Conservation (phyloP, 2,113 vertebrate species). For the Charina bottae region DNA sequence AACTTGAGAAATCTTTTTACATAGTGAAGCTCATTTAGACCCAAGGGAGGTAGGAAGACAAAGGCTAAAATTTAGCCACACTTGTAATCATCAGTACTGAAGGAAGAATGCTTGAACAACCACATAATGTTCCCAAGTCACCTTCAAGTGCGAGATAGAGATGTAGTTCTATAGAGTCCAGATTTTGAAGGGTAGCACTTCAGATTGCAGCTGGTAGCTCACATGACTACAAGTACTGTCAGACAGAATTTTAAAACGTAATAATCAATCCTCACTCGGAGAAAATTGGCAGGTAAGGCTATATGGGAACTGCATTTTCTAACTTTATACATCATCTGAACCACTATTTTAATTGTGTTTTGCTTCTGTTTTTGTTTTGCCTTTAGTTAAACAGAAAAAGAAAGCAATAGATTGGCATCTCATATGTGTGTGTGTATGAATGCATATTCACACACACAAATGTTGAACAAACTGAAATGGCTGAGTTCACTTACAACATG, state of each 20-base stretch:
- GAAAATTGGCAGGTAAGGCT: neutral
- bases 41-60: neutral
- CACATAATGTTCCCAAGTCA: neutral
- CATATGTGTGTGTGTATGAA: neutral
- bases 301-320: neutral
- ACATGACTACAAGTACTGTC: neutral
- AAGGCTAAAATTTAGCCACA: neutral
- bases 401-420: neutral
- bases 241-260: neutral
- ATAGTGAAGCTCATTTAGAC: neutral
- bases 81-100: neutral
- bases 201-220: neutral
- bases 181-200: neutral
- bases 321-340: neutral
- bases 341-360: neutral
- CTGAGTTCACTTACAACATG: neutral
- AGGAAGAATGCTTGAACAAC: neutral
- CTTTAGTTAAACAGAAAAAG: neutral
- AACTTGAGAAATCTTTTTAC: neutral
- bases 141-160: neutral
- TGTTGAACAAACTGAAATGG: neutral
- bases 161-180: neutral
- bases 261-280: neutral
- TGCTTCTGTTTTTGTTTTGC: neutral
- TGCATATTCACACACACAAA: too few relatives aligned